These are phyloP conservation scores for Luffia ferchaultella DNA, from an alignment of 2,888 invertebrate species.

Conservation along the genomic window DNA sequence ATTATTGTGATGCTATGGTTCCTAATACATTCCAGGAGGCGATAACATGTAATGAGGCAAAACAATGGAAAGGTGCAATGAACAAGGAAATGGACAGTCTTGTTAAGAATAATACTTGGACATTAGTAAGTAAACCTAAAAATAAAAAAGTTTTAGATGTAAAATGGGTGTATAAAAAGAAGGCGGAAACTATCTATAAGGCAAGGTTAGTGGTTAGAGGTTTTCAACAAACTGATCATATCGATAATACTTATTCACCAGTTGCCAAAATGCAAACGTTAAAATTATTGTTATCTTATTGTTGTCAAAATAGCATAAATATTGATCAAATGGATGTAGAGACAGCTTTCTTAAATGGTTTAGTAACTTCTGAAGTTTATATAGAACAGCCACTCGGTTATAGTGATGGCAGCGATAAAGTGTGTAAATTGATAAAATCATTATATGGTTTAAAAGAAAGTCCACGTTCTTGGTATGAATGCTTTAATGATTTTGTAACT, in stretches of 20 bases:
- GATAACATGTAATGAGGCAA: conserved; percentile 12
- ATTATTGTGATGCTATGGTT: conserved; percentile 19
- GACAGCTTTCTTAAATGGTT: conserved; percentile 23
- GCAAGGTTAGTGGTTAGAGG: conserved; percentile 1
- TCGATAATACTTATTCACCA: neutral
- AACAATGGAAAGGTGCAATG: conserved; percentile 21
- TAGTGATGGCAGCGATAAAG: conserved; percentile 19
- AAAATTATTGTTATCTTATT: conserved; percentile 22
- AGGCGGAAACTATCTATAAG: conserved; percentile 17
- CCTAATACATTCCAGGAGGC: conserved; percentile 23
- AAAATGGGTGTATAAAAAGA: conserved; percentile 23
- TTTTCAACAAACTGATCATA: neutral
- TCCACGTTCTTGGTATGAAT: conserved; percentile 3
- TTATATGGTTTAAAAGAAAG: conserved; percentile 9
- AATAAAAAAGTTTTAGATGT: conserved; percentile 23
- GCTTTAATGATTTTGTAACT: neutral
- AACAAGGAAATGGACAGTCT: conserved; percentile 22
- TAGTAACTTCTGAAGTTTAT: conserved; percentile 19
- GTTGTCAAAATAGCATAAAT: conserved; percentile 19
- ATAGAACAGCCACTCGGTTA: conserved; percentile 23
- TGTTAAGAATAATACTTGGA: conserved; percentile 24
- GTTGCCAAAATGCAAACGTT: conserved; percentile 20
- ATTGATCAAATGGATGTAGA: conserved; percentile 19
- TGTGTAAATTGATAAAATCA: conserved; percentile 22
- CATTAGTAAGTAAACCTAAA: conserved; percentile 20